Conservation (phyloP, 2,888 invertebrate genomes). For the Drosophila pullipes region DNA sequence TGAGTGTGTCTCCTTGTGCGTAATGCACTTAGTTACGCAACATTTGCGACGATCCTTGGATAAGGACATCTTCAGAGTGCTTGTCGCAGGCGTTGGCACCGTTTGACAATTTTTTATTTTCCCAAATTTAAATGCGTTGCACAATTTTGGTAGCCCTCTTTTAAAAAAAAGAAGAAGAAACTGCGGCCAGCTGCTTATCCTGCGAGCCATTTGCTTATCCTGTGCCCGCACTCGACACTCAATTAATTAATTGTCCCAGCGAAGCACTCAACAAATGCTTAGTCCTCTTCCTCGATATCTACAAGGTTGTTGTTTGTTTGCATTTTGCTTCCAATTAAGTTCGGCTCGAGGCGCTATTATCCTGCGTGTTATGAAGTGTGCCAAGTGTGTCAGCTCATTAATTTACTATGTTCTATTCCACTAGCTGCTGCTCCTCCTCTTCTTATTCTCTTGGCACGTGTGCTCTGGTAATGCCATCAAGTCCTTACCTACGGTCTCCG, state of each 20-base stretch:
- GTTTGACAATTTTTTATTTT: constrained; percentile 69
- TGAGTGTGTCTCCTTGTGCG: constrained; percentile 20
- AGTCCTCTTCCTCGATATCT: constrained; percentile 16
- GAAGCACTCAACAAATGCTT: constrained; percentile 11
- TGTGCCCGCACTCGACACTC: constrained; percentile 60
- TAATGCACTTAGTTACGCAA: constrained; percentile 76
- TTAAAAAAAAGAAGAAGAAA: background rate
- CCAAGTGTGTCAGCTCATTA: constrained; percentile 66
- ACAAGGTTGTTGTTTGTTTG: constrained; percentile 14
- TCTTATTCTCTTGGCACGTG: constrained; percentile 50
- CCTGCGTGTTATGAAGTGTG: constrained; percentile 32
- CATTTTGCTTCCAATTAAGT: constrained; percentile 38
- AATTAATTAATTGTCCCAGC: constrained; percentile 67
- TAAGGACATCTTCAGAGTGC: constrained; percentile 42
- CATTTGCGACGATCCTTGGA: constrained; percentile 67
- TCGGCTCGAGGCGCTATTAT: constrained; percentile 24
- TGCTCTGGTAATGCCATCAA: constrained; percentile 26
- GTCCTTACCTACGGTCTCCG: constrained; percentile 26
- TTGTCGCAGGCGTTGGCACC: constrained; percentile 48
- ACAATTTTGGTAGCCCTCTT: constrained; percentile 5
- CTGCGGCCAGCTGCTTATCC: constrained; percentile 60
- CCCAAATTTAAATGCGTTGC: constrained; percentile 70
- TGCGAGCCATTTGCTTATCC: constrained; percentile 30
- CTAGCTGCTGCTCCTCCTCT: background rate
- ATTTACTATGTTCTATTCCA: constrained; percentile 45